Percentiles rank a stretch among this genome's conserved stretches.
Evolutionary conservation across 1,140 invertebrate species (phyloP).

Genomic region (Myzus persicae): DNA sequence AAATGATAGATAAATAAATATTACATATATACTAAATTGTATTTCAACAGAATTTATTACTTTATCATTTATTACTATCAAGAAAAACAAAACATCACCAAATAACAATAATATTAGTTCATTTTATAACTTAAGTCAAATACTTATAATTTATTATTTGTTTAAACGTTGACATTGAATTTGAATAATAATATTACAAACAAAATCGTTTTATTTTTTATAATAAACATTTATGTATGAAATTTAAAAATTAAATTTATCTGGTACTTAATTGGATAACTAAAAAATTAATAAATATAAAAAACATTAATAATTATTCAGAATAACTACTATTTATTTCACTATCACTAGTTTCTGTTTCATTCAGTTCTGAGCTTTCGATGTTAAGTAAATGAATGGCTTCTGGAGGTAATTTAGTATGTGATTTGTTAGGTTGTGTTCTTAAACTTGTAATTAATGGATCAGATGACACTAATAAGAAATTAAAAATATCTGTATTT

Average conservation of each 20-base stretch:
- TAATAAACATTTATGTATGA: neutral
- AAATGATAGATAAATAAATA: too few relatives aligned
- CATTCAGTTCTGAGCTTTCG: neutral
- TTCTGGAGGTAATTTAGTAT: conserved; percentile 26
- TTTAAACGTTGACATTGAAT: too few relatives aligned
- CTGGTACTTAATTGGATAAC: neutral
- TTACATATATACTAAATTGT: too few relatives aligned
- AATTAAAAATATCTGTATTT: conserved; percentile 38
- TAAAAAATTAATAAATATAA: neutral
- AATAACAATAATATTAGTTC: too few relatives aligned
- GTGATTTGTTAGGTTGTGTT: conserved; percentile 28
- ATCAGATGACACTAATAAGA: conserved; percentile 52
- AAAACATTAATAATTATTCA: conserved; percentile 38
- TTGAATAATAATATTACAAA: neutral
- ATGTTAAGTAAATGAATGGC: conserved; percentile 38
- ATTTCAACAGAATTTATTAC: too few relatives aligned
- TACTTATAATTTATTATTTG: too few relatives aligned
- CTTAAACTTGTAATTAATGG: conserved; percentile 43
- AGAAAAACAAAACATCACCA: too few relatives aligned
- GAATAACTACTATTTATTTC: conserved; percentile 18
- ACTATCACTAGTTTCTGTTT: neutral
- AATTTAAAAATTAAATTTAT: neutral
- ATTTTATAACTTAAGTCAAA: too few relatives aligned
- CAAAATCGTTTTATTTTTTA: conserved; percentile 23
- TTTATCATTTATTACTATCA: too few relatives aligned